phyloP scores from a whole-genome alignment of 64 coral and sea anemone species.

The Porites lutea region DNA sequence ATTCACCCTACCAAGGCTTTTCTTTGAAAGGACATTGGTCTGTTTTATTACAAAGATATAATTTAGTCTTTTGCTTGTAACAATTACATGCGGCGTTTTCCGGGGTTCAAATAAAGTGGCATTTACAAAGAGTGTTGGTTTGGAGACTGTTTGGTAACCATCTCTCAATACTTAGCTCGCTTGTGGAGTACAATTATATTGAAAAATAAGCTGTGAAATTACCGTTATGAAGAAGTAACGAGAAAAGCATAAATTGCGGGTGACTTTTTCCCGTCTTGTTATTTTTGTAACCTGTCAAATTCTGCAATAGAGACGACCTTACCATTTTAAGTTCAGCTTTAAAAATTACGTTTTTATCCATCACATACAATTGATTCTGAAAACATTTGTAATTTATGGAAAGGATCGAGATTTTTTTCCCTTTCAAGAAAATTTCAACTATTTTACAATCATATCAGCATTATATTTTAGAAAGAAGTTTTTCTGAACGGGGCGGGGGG shows the following conservation, averaged over 20 bases:
- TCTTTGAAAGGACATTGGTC: conserved; percentile 8
- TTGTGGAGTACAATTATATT: conserved; percentile 13
- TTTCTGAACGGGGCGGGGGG: not conserved
- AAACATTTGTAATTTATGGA: not conserved
- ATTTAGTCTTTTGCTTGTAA: conserved; percentile 5
- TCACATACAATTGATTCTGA: no score
- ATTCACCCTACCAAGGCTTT: conserved; percentile 27
- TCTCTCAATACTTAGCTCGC: not conserved
- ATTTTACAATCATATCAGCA: not conserved
- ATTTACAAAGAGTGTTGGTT: conserved; percentile 34
- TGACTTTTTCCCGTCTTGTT: not conserved
- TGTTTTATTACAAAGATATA: conserved; percentile 55
- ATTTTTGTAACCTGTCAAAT: not conserved
- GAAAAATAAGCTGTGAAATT: not conserved
- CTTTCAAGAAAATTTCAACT: not conserved
- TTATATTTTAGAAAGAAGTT: not conserved
- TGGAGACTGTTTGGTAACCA: conserved; percentile 6
- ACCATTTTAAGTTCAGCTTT: not conserved
- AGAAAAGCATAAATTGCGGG: not conserved
- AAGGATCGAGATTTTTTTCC: not conserved
- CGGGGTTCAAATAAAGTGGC: conserved; percentile 32
- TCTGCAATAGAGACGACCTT: not conserved
- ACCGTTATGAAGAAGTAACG: not conserved
- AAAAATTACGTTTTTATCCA: not conserved
- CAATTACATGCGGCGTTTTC: conserved; percentile 21